Conservation (phyloP, 2,113 vertebrate species). For the Phalacrocorax brasilianus region DNA sequence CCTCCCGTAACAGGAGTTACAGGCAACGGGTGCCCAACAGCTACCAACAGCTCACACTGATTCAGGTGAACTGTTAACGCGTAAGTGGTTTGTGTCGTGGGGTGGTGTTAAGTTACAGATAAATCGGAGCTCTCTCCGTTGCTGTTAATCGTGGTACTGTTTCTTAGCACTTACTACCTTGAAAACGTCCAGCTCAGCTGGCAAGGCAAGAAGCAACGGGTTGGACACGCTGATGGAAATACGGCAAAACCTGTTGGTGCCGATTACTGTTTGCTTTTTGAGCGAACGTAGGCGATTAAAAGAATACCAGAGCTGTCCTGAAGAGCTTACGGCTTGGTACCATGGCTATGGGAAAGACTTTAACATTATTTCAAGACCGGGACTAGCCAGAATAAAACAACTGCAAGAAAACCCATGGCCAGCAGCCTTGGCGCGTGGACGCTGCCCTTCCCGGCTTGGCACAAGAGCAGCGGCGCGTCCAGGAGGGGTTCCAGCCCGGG, state of each 20-base stretch:
- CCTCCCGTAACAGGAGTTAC: fast-evolving
- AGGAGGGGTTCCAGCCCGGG: fast-evolving
- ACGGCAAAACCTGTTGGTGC: fast-evolving
- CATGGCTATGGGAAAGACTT: fast-evolving
- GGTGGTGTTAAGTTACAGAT: fast-evolving
- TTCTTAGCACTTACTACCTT: neutral
- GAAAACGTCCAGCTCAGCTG: neutral
- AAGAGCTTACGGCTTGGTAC: fast-evolving
- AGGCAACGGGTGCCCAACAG: fast-evolving
- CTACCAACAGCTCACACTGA: neutral
- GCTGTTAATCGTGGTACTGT: fast-evolving
- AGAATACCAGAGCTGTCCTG: fast-evolving
- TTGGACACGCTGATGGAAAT: fast-evolving
- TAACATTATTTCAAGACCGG: fast-evolving
- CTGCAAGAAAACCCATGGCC: fast-evolving
- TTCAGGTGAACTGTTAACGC: neutral
- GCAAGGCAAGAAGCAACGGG: fast-evolving
- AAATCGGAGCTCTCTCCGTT: neutral
- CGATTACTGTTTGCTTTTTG: fast-evolving
- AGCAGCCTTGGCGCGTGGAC: fast-evolving
- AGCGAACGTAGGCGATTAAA: neutral
- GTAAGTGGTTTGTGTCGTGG: fast-evolving
- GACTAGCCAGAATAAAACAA: fast-evolving
- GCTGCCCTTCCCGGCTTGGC: neutral
- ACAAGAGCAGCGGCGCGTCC: fast-evolving